These are phyloP conservation scores for Oophaga sylvatica DNA, from an alignment of 2,797 vertebrate species.

Conservation along the genomic window DNA sequence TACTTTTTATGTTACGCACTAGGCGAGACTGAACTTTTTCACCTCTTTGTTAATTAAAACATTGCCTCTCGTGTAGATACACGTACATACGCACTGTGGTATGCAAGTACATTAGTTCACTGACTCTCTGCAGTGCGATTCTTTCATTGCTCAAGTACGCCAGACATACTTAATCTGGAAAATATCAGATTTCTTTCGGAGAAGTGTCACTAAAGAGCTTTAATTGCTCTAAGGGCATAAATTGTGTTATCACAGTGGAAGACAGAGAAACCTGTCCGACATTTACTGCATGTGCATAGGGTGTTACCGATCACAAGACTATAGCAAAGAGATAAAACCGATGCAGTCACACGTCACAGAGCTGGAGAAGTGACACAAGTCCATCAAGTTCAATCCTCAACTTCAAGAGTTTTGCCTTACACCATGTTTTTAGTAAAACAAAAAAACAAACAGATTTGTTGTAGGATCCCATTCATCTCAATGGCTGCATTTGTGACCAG, in stretches of 20 bases:
- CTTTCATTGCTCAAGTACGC: not conserved
- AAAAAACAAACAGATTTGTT: no score
- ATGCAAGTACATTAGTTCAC: conserved; percentile 31
- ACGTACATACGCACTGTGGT: conserved; percentile 42
- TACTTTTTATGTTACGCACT: conserved; percentile 37
- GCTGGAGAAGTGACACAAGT: no score
- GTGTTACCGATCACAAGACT: not conserved
- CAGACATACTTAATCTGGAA: conserved; percentile 36
- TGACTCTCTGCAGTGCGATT: conserved; percentile 23
- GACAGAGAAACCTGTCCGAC: not conserved
- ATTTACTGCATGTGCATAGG: no score
- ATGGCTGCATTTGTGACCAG: not conserved
- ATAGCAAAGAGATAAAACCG: not conserved
- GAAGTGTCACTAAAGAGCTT: conserved; percentile 2
- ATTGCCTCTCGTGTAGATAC: conserved; percentile 51
- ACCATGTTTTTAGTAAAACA: not conserved
- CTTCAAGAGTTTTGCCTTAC: not conserved
- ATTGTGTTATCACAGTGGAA: conserved; percentile 1
- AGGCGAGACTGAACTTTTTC: conserved; percentile 57
- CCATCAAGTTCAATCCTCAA: no score
- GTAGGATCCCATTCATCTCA: not conserved
- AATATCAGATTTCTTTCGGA: conserved; percentile 42
- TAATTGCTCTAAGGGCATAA: not conserved
- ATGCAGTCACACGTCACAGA: not conserved
- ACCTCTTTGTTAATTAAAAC: conserved; percentile 57